Conservation (phyloP, 2,113 vertebrate genomes). For the Hirundichthys speculiger region DNA sequence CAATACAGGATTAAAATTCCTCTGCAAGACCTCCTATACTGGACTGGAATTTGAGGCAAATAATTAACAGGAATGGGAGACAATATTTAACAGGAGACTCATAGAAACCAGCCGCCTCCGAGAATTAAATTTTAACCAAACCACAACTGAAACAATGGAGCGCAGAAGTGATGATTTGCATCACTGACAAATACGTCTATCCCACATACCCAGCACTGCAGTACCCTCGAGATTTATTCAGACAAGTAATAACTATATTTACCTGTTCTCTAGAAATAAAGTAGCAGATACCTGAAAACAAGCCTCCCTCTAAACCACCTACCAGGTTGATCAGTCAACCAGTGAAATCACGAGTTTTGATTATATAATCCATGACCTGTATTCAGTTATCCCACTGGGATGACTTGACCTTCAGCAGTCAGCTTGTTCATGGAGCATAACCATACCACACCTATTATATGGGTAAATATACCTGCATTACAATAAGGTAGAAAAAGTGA, state of each 20-base stretch:
- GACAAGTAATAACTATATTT: constrained; percentile 31
- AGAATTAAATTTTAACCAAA: constrained; percentile 72
- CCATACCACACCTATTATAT: too few relatives aligned
- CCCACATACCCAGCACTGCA: constrained; percentile 2
- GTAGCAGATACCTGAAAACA: too few relatives aligned
- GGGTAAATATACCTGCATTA: too few relatives aligned
- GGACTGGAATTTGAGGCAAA: constrained; percentile 58
- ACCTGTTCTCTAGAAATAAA: neutral
- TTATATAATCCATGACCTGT: too few relatives aligned
- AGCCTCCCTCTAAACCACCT: too few relatives aligned
- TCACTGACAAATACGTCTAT: constrained; percentile 1
- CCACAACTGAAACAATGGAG: constrained; percentile 33
- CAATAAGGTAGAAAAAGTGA: too few relatives aligned
- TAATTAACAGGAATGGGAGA: constrained; percentile 55
- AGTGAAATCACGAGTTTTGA: too few relatives aligned
- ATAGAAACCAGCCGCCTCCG: constrained; percentile 32
- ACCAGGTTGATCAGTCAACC: too few relatives aligned
- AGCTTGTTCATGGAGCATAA: too few relatives aligned
- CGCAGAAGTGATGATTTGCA: constrained; percentile 45
- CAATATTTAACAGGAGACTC: constrained; percentile 21
- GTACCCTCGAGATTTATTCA: neutral
- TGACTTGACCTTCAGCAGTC: too few relatives aligned
- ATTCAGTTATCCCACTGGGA: too few relatives aligned
- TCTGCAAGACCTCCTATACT: neutral
- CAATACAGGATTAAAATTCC: constrained; percentile 4